A percentile compares a stretch with the other conserved stretches of the same genome.
Evolutionary conservation across 2,113 vertebrate species (phyloP).

Genomic region (Heptranchias perlo): DNA sequence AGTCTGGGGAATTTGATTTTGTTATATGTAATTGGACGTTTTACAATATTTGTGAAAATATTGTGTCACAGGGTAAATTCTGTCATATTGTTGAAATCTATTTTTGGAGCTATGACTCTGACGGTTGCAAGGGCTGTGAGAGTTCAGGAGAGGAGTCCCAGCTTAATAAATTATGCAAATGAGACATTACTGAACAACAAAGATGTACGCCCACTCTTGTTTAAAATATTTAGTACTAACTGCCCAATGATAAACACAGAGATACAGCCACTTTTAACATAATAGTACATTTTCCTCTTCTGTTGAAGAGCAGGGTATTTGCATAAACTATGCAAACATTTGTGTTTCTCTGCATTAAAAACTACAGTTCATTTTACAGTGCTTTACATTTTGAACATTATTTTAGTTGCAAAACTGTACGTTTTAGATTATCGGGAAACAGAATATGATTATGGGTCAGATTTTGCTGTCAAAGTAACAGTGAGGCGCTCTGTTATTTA

Average conservation of each 20-base stretch:
- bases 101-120: background rate
- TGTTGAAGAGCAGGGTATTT: background rate
- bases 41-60: background rate
- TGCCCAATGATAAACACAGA: background rate
- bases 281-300: background rate
- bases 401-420: background rate
- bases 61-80: background rate
- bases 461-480: no score
- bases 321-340: background rate
- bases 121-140: no score
- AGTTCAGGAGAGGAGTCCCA: background rate
- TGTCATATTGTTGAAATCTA: background rate
- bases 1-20: background rate
- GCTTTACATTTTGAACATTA: background rate
- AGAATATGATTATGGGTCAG: no score
- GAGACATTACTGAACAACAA: background rate
- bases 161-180: background rate
- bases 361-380: background rate
- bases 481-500: no score
- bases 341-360: background rate
- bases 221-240: background rate
- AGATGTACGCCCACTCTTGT: background rate
- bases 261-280: background rate
- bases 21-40: background rate
- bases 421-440: background rate